Evolutionary conservation across 2,797 vertebrate species (phyloP).

Genomic region (Sparus aurata): DNA sequence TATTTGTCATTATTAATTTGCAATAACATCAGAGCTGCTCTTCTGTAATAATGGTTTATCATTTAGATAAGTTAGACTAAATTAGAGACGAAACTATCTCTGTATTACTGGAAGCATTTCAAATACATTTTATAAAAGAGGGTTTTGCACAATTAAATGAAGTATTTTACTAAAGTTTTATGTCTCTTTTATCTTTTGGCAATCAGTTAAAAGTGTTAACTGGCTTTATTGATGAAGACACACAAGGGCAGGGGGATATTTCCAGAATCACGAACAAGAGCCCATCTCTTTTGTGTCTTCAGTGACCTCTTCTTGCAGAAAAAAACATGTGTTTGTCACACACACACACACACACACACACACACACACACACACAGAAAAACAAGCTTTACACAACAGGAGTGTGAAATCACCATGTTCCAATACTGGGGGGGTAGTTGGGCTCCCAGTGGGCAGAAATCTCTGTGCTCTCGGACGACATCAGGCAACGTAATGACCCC

Average conservation of each 20-base stretch:
- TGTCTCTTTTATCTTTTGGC: constrained; percentile 34
- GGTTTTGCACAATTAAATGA: neutral
- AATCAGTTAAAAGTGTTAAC: constrained; percentile 32
- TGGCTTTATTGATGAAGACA: constrained; percentile 44
- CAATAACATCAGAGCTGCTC: constrained; percentile 16
- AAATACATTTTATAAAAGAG: neutral
- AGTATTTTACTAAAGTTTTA: neutral
- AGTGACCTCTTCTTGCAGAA: constrained; percentile 74
- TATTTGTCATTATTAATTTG: constrained; percentile 40
- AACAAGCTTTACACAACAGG: constrained; percentile 80
- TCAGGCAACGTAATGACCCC: constrained; percentile 65
- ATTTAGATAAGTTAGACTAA: constrained; percentile 1
- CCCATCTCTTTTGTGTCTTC: constrained; percentile 64
- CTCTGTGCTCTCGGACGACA: constrained; percentile 51
- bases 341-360: constrained; percentile 38
- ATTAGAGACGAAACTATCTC: neutral
- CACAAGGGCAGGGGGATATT: constrained; percentile 56
- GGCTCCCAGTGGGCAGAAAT: constrained; percentile 60
- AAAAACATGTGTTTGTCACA: constrained; percentile 78
- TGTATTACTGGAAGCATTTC: neutral
- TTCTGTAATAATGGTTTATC: constrained; percentile 13
- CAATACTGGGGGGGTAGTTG: constrained; percentile 51
- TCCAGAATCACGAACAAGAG: constrained; percentile 69
- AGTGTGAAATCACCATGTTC: constrained; percentile 86
- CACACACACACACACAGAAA: constrained; percentile 57